A percentile compares a stretch with the other conserved stretches of the same genome.
Conservation (phyloP, 2,797 vertebrate species). For the Pyrocephalus nanus region DNA sequence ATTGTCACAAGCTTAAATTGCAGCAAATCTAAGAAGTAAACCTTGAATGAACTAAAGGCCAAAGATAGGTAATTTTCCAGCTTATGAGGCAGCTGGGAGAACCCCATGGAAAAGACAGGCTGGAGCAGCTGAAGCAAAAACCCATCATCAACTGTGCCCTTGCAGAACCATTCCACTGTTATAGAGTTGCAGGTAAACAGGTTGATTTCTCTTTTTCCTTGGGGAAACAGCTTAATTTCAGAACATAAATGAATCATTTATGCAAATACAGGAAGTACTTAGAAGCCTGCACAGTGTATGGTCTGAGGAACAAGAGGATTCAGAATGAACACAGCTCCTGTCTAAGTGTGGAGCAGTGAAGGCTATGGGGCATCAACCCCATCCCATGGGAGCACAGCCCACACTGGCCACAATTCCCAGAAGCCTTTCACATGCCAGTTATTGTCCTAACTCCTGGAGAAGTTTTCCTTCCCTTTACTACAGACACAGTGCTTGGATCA, state of each 20-base stretch:
- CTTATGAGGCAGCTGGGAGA: background rate
- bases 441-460: background rate
- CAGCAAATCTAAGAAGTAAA: background rate
- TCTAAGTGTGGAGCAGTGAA: background rate
- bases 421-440: background rate
- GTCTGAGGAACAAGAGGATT: background rate
- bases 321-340: background rate
- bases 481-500: background rate
- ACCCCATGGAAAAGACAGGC: background rate
- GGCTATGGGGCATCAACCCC: background rate
- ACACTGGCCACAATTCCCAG: background rate
- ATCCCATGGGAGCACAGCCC: background rate
- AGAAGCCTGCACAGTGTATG: background rate
- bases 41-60: background rate
- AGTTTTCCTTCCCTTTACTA: background rate
- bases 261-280: background rate
- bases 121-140: background rate
- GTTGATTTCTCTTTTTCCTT: background rate
- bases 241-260: background rate
- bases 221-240: background rate
- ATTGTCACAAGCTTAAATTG: background rate
- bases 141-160: background rate
- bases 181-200: background rate
- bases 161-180: background rate
- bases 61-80: background rate